Conservation (phyloP, 2,888 invertebrate genomes). For the Andrena trimmerana region DNA sequence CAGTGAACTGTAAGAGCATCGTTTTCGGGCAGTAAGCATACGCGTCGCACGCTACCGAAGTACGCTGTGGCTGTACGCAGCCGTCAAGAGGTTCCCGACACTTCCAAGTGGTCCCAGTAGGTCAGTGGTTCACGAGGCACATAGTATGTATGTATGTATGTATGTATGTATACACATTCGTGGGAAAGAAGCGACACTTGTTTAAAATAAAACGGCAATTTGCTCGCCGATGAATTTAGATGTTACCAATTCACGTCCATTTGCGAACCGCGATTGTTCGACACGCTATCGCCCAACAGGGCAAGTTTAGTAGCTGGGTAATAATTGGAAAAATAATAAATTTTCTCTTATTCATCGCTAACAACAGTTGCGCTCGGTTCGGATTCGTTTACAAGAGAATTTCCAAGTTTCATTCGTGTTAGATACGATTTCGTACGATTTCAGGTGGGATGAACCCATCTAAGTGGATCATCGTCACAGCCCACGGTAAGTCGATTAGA, state of each 20-base stretch:
- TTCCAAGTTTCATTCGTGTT: too few relatives aligned
- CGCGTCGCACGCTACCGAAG: slow-evolving; percentile 79
- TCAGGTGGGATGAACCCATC: too few relatives aligned
- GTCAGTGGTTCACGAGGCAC: slow-evolving; percentile 82
- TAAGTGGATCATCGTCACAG: too few relatives aligned
- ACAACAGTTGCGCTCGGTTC: too few relatives aligned
- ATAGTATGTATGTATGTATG: background rate
- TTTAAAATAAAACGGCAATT: background rate
- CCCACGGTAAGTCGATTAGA: background rate
- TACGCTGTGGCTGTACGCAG: slow-evolving; percentile 62
- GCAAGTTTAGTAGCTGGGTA: too few relatives aligned
- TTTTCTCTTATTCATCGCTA: too few relatives aligned
- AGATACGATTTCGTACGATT: too few relatives aligned
- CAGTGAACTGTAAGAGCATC: slow-evolving; percentile 77
- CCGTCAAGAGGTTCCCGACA: slow-evolving; percentile 67
- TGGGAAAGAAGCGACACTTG: background rate
- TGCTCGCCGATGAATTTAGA: background rate
- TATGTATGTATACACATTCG: background rate
- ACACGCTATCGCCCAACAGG: too few relatives aligned
- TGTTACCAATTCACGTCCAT: too few relatives aligned
- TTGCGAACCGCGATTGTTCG: too few relatives aligned
- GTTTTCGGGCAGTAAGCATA: slow-evolving; percentile 70
- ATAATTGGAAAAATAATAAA: too few relatives aligned
- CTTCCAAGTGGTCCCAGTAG: slow-evolving; percentile 79
- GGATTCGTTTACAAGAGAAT: too few relatives aligned